Evolutionary conservation across 2,888 invertebrate species (phyloP), one percentile per base, ranked within the genome.

Genomic region (Cryptocephalus moraei): DNA sequence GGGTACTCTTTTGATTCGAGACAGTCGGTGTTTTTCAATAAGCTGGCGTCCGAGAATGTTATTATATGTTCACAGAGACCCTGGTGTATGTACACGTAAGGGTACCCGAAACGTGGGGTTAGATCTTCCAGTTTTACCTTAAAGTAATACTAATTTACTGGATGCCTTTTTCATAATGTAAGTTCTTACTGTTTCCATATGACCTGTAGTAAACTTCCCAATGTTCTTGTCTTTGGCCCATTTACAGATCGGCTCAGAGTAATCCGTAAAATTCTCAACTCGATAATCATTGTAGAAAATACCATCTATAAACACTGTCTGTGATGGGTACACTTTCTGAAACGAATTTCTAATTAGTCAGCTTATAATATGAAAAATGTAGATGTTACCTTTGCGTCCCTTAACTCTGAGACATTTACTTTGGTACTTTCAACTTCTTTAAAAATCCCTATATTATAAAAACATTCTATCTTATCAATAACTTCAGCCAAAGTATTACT

Each of bases 1-100:
- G 88, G 88, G 73, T 84, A 88, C n/a, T 63, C 62, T 3, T 65
- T 53, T 1, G 63, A 51, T 1, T 64, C 60, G 12, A 76, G 62
- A 10, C 75, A 71, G 58, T 82, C 81, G 1, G 61, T 57, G 0
- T 68, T 55, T 39, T 69, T 70, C 6, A 84, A 55, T 0, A 87
- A 67, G 41, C 82, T 82, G 1, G 86, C 74, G 65, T 90, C 87
- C 0, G 84, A 83, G 66, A 95, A 84, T 1, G 84, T 75, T 61
- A 95, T 76, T 2, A 93, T 66, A 70, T 96, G 96, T 70, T 96
- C 94, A 71, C 95, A 96, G 62, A 82, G 78, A 8, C 91, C 94
- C 68, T 91, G 90, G 72, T 96, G 96, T 50, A 86, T 77, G 73
- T 89, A 96, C 1, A 96, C 77, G 76, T 80, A 68, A 42, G 86